Evolutionary conservation across 2,888 invertebrate species (phyloP), one percentile per base, ranked within the genome.

Genomic region (Stratiomys singularior): DNA sequence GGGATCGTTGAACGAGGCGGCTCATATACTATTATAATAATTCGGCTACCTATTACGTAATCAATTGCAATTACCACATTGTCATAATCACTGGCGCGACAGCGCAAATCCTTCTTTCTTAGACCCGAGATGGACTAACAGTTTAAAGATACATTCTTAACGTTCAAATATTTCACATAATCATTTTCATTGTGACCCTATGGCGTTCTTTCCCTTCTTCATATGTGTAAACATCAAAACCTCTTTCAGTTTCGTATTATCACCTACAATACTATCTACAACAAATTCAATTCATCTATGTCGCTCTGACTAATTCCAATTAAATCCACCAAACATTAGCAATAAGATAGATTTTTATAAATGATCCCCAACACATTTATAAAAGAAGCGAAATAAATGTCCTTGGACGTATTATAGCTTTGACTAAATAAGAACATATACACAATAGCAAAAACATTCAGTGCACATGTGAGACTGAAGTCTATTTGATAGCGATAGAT

Each of bases 271-370:
- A 18, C 18, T 15, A 18, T 52, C 18, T 15, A 13, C 7, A 15
- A 52, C 60, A 21, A 21, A 72, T 30, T 72, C 60, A 58, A 58
- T 58, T 56, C 56, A 28, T 58, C 72, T 37, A 18, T 44, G 44
- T 72, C 60, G 30, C 60, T n/a, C 25, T 2, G 27, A n/a, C 72
- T 56, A 72, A 56, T 30, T 72, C 72, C 37, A 72, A 72, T 72
- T 72, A 72, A 72, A 72, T 72, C 58, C 72, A 44, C 46, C 13
- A 72, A 72, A 58, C 56, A 72, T 56, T 72, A 18, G 30, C 58
- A 72, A 72, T 72, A 72, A 72, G 72, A 72, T 72, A 30, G 28
- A 72, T 72, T 72, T 72, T 72, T 72, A 72, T 72, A 56, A 72
- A 72, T 72, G 72, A 72, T 25, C 58, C 58, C 56, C 25, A 25